phyloP scores from a whole-genome alignment of 2,888 invertebrate genomes.

The Spilosoma lubricipeda region DNA sequence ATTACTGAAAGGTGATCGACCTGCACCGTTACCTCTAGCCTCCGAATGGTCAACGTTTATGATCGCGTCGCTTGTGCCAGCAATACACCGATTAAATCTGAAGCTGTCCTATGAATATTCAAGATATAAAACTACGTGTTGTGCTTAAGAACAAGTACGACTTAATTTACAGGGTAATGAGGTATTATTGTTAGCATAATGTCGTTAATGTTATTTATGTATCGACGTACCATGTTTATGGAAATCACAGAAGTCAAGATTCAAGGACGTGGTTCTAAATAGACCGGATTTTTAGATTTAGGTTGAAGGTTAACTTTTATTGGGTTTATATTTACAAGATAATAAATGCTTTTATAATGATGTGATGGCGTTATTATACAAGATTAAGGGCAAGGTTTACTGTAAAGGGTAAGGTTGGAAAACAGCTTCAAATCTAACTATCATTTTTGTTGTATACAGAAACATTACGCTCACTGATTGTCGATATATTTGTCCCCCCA shows the following conservation, averaged over 20 bases:
- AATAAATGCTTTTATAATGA: neutral
- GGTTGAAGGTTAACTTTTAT: neutral
- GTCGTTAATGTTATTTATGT: slow-evolving; percentile 2
- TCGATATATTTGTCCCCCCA: neutral
- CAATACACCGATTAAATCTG: slow-evolving; percentile 68
- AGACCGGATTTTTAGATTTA: neutral
- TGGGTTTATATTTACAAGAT: neutral
- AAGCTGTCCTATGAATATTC: slow-evolving; percentile 71
- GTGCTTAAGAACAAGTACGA: slow-evolving; percentile 12
- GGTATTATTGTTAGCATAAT: slow-evolving; percentile 8
- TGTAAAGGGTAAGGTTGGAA: neutral
- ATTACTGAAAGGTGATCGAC: slow-evolving; percentile 83
- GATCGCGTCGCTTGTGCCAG: slow-evolving; percentile 38
- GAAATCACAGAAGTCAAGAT: neutral
- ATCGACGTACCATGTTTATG: neutral
- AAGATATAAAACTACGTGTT: slow-evolving; percentile 40
- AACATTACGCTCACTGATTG: neutral
- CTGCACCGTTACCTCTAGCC: slow-evolving; percentile 77
- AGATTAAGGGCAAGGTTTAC: neutral
- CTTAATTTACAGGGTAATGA: slow-evolving; percentile 13
- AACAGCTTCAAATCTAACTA: neutral
- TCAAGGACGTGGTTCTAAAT: neutral
- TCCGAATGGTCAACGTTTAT: slow-evolving; percentile 67
- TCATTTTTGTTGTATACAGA: neutral
- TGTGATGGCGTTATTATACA: neutral